These are phyloP conservation scores for Rhinogobio ventralis DNA, from an alignment of 2,797 vertebrate species.

Conservation along the genomic window DNA sequence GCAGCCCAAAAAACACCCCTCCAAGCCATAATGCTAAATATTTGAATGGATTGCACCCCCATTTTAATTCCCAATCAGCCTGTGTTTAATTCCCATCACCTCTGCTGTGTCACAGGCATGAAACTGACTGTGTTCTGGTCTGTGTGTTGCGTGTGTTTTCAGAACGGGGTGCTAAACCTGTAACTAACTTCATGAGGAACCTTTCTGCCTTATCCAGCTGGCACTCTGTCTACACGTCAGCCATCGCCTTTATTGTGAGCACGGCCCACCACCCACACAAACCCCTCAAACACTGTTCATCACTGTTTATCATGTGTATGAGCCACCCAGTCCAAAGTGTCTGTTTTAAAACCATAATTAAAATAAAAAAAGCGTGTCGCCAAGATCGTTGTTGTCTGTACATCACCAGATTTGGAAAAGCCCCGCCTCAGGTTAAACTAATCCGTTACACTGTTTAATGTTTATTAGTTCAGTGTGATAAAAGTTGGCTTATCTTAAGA, in stretches of 20 bases:
- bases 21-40: neutral
- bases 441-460: neutral
- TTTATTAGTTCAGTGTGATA: constrained; percentile 9
- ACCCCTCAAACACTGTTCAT: neutral
- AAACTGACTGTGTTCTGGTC: constrained; percentile 1
- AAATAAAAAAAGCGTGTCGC: neutral
- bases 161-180: constrained; percentile 95
- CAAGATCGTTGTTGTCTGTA: neutral
- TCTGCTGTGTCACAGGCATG: neutral
- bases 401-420: neutral
- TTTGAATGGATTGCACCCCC: neutral
- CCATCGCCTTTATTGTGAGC: constrained; percentile 96
- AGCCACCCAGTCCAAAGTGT: neutral
- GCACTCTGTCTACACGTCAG: constrained; percentile 96
- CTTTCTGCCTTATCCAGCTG: constrained; percentile 96
- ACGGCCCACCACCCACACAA: neutral
- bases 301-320: neutral
- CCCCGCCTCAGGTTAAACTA: neutral
- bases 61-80: neutral
- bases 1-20: neutral
- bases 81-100: neutral
- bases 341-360: constrained; percentile 16
- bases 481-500: constrained; percentile 6
- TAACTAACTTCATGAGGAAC: constrained; percentile 95
- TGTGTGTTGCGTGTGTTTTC: constrained; percentile 47